Evolutionary conservation across 2,113 vertebrate species (phyloP).

Genomic region (Toxotes jaculatrix): DNA sequence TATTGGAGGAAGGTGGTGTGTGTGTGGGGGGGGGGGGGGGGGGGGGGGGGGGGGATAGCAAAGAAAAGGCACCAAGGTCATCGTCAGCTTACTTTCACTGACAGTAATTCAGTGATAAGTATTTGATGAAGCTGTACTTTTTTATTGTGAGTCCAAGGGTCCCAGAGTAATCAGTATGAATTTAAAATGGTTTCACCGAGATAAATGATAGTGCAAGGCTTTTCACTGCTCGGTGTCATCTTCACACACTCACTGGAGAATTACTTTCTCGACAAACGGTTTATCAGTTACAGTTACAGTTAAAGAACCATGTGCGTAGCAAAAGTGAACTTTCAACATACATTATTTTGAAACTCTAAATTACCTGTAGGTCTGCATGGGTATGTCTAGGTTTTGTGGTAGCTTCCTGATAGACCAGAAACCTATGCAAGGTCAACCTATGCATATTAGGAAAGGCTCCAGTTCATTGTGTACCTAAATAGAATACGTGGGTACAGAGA

Average conservation of each 20-base stretch:
- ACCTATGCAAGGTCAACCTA: not conserved
- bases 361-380: not conserved
- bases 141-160: constrained; percentile 40
- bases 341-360: not conserved
- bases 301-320: not conserved
- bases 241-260: constrained; percentile 11
- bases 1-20: constrained; percentile 14
- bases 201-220: constrained; percentile 19
- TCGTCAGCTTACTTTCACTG: constrained; percentile 43
- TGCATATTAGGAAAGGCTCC: not conserved
- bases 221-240: constrained; percentile 14
- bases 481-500: not conserved
- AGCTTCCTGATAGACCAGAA: not conserved
- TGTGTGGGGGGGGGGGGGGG: not conserved
- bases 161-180: constrained; percentile 59
- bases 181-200: constrained; percentile 30
- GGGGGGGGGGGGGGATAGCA: constrained; percentile 7
- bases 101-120: constrained; percentile 62
- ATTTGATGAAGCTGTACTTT: constrained; percentile 62
- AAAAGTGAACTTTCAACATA: not conserved
- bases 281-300: not conserved
- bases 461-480: not conserved
- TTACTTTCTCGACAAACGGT: constrained; percentile 21
- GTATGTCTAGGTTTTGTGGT: not conserved
- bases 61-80: constrained; percentile 57